Base-by-base conservation (phyloP, 1,140 invertebrate genomes). In the Drosophila simulans region DNA sequence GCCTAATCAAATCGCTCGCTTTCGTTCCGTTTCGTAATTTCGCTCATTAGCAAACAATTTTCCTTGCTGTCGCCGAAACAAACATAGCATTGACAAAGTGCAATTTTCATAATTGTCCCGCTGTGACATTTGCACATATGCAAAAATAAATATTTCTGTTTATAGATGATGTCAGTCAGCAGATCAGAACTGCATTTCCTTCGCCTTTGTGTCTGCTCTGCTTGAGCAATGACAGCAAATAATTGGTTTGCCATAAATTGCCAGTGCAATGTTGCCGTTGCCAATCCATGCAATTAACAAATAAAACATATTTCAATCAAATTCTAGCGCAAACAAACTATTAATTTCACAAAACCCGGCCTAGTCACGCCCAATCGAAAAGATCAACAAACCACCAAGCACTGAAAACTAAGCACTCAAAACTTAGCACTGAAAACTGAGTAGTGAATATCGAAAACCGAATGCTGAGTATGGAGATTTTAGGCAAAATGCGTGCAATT, bases 21-120 rank as follows among this genome's bases (percentile, higher is more conserved):
- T 82, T 83, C 58, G 58, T 82, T 82, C 73, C 58, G 57, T 74
- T 77, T 63, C 48, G 74, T 53, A 82, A 84, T 82, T 79, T 73
- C 51, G 34, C 60, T 79, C 55, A 72, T 79, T 74, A 60, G 69
- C 40, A 57, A 78, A 78, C 76, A 60, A 83, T 69, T 83, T 79
- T 42, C 56, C 62, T 51, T 52, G 52, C 56, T 80, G 58, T 65
- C 77, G 59, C 58, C 57, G 49, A 48, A 45, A 31, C 20, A 42
- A 34, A 63, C 34, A 42, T 7, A 55, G 63, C 63, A 57, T 57
- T 71, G 64, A 40, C 65, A 27, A 49, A 60, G 15, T 40, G 31
- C 59, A 74, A 84, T 82, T 82, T 82, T 66, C 80, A 83, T 82
- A 82, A 82, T 83, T 71, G 54, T 59, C 35, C 34, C 43, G 45